Conservation (phyloP, 2,797 vertebrate species). For the Pangasius mekongensis region DNA sequence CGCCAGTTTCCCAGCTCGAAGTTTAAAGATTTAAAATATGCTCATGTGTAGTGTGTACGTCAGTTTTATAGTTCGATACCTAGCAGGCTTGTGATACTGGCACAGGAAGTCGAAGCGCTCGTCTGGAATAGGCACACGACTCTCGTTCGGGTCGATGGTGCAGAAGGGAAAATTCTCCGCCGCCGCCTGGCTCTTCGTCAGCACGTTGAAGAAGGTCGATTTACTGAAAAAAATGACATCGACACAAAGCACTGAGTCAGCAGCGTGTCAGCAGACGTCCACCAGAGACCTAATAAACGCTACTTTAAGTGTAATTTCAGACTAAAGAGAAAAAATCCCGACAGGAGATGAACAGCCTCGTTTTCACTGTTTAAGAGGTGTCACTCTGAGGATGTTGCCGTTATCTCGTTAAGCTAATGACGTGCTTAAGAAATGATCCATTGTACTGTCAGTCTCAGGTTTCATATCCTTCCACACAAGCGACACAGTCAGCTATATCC, state of each 20-base stretch:
- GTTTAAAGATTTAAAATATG: not conserved
- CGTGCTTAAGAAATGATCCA: not conserved
- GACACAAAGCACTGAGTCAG: not conserved
- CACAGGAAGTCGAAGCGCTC: conserved; percentile 94
- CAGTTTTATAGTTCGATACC: conserved; percentile 71
- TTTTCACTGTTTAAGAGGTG: not conserved
- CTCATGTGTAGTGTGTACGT: not conserved
- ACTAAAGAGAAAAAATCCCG: not conserved
- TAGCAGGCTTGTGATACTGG: conserved; percentile 92
- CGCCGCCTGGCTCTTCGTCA: conserved; percentile 94
- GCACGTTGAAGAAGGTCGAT: conserved; percentile 97
- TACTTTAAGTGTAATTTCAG: not conserved
- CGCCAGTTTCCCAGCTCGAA: not conserved
- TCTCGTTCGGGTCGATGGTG: conserved; percentile 98
- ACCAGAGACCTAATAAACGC: not conserved
- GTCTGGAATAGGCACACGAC: conserved; percentile 95
- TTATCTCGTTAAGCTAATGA: not conserved
- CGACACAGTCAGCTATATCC: not conserved
- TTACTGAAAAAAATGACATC: conserved; percentile 78
- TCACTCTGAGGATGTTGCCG: too few relatives aligned
- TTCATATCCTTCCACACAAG: not conserved
- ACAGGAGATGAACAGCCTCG: not conserved
- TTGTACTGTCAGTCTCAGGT: not conserved
- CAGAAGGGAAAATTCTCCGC: conserved; percentile 99
- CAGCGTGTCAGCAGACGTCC: not conserved